A percentile compares a stretch with the other conserved stretches of the same genome.
phyloP scores from a whole-genome alignment of 2,797 vertebrate species.

The Psittacula derbiana region DNA sequence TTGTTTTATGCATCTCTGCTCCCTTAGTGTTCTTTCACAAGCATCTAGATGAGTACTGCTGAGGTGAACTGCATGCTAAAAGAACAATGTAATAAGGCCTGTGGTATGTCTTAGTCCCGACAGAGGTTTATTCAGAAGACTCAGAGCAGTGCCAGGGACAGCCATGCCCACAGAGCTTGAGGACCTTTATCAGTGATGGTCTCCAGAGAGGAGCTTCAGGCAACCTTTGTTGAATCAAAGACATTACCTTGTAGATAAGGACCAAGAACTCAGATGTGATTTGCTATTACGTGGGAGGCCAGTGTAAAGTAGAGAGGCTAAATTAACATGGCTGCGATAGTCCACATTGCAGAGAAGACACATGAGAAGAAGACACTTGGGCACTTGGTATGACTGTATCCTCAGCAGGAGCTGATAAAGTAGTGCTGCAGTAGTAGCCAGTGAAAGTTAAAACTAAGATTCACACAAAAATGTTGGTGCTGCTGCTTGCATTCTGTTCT shows the following conservation, averaged over 20 bases:
- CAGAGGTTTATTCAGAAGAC: not conserved
- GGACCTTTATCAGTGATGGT: not conserved
- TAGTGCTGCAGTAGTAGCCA: not conserved
- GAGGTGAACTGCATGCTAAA: not conserved
- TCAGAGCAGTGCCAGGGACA: not conserved
- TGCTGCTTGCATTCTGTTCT: not conserved
- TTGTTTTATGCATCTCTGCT: not conserved
- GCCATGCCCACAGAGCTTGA: not conserved
- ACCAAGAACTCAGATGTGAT: not conserved
- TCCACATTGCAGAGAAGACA: not conserved
- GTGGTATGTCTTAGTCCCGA: not conserved
- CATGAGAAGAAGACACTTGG: accelerated
- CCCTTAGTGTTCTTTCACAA: not conserved
- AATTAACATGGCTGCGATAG: not conserved
- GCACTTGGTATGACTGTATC: not conserved
- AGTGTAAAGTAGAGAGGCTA: not conserved
- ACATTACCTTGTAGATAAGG: not conserved
- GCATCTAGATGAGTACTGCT: not conserved
- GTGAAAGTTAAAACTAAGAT: not conserved
- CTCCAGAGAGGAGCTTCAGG: not conserved
- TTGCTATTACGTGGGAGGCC: not conserved
- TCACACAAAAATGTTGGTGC: not conserved
- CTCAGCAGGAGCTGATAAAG: not conserved
- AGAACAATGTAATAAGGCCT: not conserved
- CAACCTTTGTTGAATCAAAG: not conserved